Evolutionary conservation across 2,888 invertebrate genomes (phyloP).

Genomic region (Acronicta aceris): DNA sequence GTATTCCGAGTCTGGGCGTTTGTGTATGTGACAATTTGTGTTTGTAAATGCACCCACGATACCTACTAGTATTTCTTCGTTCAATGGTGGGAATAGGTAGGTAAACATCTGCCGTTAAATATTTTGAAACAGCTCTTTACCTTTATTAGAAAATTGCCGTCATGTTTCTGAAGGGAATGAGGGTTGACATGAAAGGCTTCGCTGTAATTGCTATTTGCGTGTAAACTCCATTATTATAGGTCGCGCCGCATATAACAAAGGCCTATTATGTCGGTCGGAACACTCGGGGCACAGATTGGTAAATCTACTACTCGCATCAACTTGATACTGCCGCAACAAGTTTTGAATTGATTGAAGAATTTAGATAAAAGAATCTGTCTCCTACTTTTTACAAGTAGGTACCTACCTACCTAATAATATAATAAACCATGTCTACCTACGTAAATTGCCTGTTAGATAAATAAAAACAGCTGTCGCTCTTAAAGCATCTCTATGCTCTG

Average conservation of each 20-base stretch:
- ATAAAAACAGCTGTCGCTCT: too few relatives aligned
- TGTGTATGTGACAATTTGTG: too few relatives aligned
- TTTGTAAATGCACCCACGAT: too few relatives aligned
- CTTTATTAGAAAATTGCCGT: conserved; percentile 73
- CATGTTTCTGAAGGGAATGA: conserved; percentile 69
- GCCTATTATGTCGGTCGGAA: conserved; percentile 60
- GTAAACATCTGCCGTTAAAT: conserved; percentile 58
- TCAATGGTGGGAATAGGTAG: conserved; percentile 11
- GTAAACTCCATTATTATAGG: conserved; percentile 72
- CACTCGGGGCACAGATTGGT: conserved; percentile 41
- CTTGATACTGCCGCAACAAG: conserved; percentile 50
- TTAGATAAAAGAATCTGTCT: conserved; percentile 16
- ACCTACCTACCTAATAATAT: too few relatives aligned
- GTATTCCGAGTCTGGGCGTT: too few relatives aligned
- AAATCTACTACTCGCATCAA: conserved; percentile 51
- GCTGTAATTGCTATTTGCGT: conserved; percentile 74
- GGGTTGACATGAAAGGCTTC: conserved; percentile 74
- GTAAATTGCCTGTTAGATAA: too few relatives aligned
- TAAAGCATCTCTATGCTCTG: too few relatives aligned
- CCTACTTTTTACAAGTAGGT: too few relatives aligned
- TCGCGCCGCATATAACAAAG: conserved; percentile 64
- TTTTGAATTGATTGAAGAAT: conserved; percentile 44
- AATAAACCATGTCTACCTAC: too few relatives aligned
- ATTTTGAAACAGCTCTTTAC: conserved; percentile 64
- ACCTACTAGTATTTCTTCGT: neutral